Evolutionary conservation across 2,888 invertebrate species (phyloP).

Genomic region (Mantis religiosa): DNA sequence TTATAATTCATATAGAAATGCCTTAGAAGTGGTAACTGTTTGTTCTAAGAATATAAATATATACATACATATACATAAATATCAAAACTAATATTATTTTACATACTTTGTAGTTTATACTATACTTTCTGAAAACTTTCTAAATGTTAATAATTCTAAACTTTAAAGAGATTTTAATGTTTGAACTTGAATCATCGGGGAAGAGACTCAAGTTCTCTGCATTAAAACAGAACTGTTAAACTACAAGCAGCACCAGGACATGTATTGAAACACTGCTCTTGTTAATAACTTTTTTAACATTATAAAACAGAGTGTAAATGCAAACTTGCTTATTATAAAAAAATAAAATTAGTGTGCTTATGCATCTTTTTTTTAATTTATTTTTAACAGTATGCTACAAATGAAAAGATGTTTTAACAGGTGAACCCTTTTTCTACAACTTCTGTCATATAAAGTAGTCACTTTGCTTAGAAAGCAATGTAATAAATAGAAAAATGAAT

Average conservation of each 20-base stretch:
- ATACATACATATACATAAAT: background rate
- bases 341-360: slow-evolving; percentile 12
- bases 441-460: slow-evolving; percentile 4
- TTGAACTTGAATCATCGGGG: slow-evolving; percentile 29
- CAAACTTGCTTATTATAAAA: slow-evolving; percentile 8
- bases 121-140: slow-evolving; percentile 12
- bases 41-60: background rate
- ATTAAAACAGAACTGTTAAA: slow-evolving; percentile 7
- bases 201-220: slow-evolving; percentile 28
- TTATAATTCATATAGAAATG: slow-evolving; percentile 2
- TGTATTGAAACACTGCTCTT: background rate
- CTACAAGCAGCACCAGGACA: background rate
- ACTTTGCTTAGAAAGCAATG: background rate
- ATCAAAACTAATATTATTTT: background rate
- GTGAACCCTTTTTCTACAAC: slow-evolving; percentile 21
- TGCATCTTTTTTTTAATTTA: slow-evolving; percentile 15
- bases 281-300: slow-evolving; percentile 4
- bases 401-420: background rate
- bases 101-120: slow-evolving; percentile 14
- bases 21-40: slow-evolving; percentile 19
- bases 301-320: background rate
- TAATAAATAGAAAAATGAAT: background rate
- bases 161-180: slow-evolving; percentile 13
- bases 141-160: slow-evolving; percentile 18
- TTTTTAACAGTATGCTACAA: slow-evolving; percentile 5